Percentiles rank a stretch among this genome's conserved stretches.
These are phyloP conservation scores for Hydropsyche tenuis DNA, from an alignment of 1,140 invertebrate genomes.

Conservation along the genomic window DNA sequence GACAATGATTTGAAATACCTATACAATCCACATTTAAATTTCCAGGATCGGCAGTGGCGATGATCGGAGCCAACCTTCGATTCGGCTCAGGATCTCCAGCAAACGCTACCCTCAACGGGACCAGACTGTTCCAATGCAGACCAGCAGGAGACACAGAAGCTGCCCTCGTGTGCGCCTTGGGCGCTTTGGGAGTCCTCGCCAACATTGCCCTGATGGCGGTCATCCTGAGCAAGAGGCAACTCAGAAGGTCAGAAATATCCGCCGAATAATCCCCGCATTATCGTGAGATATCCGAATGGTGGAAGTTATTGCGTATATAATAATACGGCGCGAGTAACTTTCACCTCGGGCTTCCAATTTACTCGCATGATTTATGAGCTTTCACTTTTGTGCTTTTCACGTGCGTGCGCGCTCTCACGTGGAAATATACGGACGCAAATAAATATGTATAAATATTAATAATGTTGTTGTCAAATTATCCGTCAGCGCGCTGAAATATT, in stretches of 20 bases:
- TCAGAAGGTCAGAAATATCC: conserved; percentile 66
- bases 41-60: conserved; percentile 71
- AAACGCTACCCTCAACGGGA: conserved; percentile 72
- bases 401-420: background rate
- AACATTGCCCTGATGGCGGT: conserved; percentile 82
- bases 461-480: background rate
- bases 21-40: conserved; percentile 1
- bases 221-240: conserved; percentile 76
- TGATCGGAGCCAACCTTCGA: conserved; percentile 79
- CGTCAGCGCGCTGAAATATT: background rate
- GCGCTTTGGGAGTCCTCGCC: conserved; percentile 80
- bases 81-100: conserved; percentile 71
- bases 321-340: too few relatives aligned
- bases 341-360: conserved; percentile 1
- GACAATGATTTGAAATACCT: conserved; percentile 24
- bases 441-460: background rate
- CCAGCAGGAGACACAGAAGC: conserved; percentile 82
- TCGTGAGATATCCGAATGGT: too few relatives aligned
- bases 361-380: conserved; percentile 14
- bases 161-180: conserved; percentile 77
- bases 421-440: background rate
- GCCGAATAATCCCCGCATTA: too few relatives aligned
- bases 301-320: background rate
- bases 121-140: conserved; percentile 76
- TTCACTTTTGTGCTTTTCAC: background rate